Percentiles rank a stretch among this genome's conserved stretches.
Conservation (phyloP, 2,113 vertebrate genomes). For the Entelurus aequoreus region DNA sequence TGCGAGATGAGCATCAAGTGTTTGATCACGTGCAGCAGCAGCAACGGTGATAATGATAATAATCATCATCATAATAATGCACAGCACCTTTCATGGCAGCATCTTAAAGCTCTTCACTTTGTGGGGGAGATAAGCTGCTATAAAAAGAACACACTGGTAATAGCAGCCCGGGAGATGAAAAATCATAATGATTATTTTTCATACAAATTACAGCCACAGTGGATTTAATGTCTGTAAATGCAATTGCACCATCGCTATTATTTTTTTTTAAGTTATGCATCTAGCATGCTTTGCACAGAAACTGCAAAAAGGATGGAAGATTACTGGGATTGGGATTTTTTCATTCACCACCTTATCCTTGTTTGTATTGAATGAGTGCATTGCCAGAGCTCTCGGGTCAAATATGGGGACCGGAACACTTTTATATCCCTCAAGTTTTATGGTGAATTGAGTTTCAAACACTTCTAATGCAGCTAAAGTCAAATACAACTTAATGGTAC, state of each 20-base stretch:
- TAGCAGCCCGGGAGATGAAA: slow-evolving; percentile 37
- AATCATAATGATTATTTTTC: slow-evolving; percentile 46
- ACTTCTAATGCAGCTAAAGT: not conserved
- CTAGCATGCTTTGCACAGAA: slow-evolving; percentile 24
- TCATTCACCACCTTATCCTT: slow-evolving; percentile 15
- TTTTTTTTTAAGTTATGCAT: slow-evolving; percentile 30
- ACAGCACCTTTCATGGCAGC: slow-evolving; percentile 64
- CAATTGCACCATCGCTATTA: slow-evolving; percentile 18
- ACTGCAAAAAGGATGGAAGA: not conserved
- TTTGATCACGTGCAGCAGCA: slow-evolving; percentile 61
- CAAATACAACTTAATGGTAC: not conserved
- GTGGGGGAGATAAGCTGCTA: slow-evolving; percentile 51
- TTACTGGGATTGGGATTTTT: slow-evolving; percentile 24
- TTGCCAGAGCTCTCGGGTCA: slow-evolving; percentile 4
- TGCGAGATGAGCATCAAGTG: slow-evolving; percentile 65
- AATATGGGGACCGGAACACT: not conserved
- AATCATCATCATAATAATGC: slow-evolving; percentile 16
- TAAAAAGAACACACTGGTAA: slow-evolving; percentile 46
- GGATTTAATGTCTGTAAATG: slow-evolving; percentile 51
- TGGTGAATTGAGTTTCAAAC: not conserved
- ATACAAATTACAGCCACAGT: slow-evolving; percentile 47
- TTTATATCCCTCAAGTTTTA: not conserved
- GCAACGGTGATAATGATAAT: slow-evolving; percentile 36
- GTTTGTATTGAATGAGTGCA: slow-evolving; percentile 14
- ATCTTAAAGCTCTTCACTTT: slow-evolving; percentile 60